phyloP scores from a whole-genome alignment of 2,797 vertebrate genomes.

The Lacerta agilis region DNA sequence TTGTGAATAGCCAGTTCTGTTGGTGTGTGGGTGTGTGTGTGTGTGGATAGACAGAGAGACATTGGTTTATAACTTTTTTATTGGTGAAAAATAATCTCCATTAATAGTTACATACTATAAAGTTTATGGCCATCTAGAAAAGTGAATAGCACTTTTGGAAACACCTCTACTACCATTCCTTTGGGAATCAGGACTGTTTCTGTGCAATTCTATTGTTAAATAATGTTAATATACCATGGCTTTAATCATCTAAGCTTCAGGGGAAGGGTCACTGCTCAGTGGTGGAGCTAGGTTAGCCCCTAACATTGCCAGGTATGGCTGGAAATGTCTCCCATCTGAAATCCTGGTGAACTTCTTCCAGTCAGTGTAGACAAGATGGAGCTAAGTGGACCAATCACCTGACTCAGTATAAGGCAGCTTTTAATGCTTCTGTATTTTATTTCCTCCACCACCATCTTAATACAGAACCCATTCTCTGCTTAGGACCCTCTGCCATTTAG shows the following conservation, averaged over 20 bases:
- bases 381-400: too few relatives aligned
- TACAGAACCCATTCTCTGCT: background rate
- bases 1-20: background rate
- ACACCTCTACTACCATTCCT: background rate
- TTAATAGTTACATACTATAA: background rate
- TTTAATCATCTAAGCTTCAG: background rate
- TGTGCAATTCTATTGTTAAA: background rate
- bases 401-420: too few relatives aligned
- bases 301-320: too few relatives aligned
- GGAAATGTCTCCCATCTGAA: too few relatives aligned
- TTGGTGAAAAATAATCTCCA: background rate
- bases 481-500: background rate
- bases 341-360: too few relatives aligned
- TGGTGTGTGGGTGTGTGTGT: background rate
- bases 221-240: background rate
- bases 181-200: background rate
- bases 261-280: too few relatives aligned
- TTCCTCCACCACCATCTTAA: background rate
- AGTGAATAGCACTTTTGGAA: background rate
- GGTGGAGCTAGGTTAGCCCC: background rate
- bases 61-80: background rate
- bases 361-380: too few relatives aligned
- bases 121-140: background rate
- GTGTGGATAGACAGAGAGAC: background rate
- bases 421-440: too few relatives aligned